Evolutionary conservation across 2,888 invertebrate genomes (phyloP).

Genomic region (Lasioglossum oenotherae): DNA sequence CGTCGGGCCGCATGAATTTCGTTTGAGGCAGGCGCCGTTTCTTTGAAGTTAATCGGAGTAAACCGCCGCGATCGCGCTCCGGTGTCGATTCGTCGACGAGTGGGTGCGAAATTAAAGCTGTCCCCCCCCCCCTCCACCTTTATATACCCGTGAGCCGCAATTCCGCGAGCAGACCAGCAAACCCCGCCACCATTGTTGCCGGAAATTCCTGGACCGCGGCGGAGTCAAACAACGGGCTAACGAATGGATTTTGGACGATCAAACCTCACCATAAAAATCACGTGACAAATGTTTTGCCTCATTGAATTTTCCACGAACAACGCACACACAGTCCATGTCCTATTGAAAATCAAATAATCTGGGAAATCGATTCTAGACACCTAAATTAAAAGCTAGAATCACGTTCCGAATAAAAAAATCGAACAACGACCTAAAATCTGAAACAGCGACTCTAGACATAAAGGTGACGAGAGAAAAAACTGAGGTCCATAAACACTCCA

Average conservation of each 20-base stretch:
- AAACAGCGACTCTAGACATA: too few species aligned
- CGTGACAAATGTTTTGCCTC: background rate
- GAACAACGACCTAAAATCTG: too few species aligned
- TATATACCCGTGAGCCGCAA: background rate
- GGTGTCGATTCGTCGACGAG: conserved; percentile 49
- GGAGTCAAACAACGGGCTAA: background rate
- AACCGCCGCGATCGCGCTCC: conserved; percentile 48
- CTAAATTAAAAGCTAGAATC: too few species aligned
- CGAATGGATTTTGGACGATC: background rate
- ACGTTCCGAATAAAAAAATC: too few species aligned
- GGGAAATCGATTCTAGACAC: background rate
- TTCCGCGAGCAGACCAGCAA: conserved; percentile 2
- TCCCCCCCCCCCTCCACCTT: background rate
- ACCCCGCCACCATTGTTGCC: background rate
- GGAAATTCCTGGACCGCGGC: conserved; percentile 9
- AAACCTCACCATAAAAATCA: background rate
- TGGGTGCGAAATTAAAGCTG: conserved; percentile 55
- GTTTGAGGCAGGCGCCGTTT: conserved; percentile 50
- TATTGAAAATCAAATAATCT: too few species aligned
- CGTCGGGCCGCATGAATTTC: conserved; percentile 62
- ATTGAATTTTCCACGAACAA: background rate
- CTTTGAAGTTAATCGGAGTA: conserved; percentile 65
- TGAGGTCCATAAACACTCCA: background rate
- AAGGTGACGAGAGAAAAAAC: background rate
- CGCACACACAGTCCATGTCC: too few species aligned